phyloP scores from a whole-genome alignment of 2,888 invertebrate genomes.

The Apamea epomidion region DNA sequence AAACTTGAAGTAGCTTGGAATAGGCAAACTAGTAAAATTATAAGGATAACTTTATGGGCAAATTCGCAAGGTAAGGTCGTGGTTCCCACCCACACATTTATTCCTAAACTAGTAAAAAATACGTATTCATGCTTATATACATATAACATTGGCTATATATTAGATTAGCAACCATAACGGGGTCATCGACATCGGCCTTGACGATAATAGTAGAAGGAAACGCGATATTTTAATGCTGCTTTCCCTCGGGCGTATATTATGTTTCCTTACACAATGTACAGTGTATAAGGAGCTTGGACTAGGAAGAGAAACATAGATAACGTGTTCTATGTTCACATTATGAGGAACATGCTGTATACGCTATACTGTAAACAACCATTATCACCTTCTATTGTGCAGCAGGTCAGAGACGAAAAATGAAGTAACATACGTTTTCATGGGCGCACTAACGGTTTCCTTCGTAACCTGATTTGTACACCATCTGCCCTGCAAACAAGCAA shows the following conservation, averaged over 20 bases:
- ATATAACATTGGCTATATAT: conserved; percentile 9
- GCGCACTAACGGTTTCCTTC: not conserved
- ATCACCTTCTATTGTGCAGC: not conserved
- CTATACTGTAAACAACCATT: not conserved
- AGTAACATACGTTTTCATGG: not conserved
- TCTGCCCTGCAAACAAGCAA: not conserved
- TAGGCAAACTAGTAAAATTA: conserved; percentile 20
- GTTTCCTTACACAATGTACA: conserved; percentile 40
- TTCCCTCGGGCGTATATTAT: conserved; percentile 31
- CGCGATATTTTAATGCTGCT: conserved; percentile 38
- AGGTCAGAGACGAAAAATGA: not conserved
- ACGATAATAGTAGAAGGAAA: conserved; percentile 34
- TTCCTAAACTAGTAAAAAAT: not conserved
- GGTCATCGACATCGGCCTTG: conserved; percentile 49
- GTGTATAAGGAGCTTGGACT: conserved; percentile 1
- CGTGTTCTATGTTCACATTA: conserved; percentile 12
- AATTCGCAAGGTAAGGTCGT: conserved; percentile 13
- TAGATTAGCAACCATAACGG: conserved; percentile 8
- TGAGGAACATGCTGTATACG: not conserved
- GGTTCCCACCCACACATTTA: not conserved
- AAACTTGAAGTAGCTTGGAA: conserved; percentile 23
- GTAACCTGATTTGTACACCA: not conserved
- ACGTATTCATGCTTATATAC: not conserved
- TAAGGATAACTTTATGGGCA: conserved; percentile 28
- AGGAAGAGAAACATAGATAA: not conserved